phyloP scores from a whole-genome alignment of 2,888 invertebrate genomes.

The Mactromeris polynyma region DNA sequence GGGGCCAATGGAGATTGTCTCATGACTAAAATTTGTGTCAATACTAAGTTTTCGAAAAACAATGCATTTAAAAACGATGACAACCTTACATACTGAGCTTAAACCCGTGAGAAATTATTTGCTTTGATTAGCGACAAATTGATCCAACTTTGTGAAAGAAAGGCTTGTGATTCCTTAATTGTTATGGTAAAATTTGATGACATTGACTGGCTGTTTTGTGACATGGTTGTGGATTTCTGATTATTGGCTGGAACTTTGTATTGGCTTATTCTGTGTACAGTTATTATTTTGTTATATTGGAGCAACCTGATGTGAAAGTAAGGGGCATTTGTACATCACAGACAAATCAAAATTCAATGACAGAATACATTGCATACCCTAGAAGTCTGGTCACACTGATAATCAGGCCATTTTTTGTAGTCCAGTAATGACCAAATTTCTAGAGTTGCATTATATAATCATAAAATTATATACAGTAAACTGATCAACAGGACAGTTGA shows the following conservation, averaged over 20 bases:
- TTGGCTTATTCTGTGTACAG: slow-evolving; percentile 22
- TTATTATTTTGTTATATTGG: slow-evolving; percentile 12
- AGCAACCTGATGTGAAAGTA: neutral
- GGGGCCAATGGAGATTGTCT: no score
- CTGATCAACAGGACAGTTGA: no score
- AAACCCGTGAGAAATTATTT: neutral
- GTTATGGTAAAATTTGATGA: neutral
- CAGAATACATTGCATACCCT: no score
- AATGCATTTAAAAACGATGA: neutral
- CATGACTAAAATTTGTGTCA: no score
- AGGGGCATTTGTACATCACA: neutral
- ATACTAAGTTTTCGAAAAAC: no score
- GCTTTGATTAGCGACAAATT: neutral
- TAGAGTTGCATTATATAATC: no score
- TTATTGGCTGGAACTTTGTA: slow-evolving; percentile 34
- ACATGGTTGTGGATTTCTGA: slow-evolving; percentile 21
- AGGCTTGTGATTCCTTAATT: neutral
- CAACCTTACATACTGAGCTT: neutral
- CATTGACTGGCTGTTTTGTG: neutral
- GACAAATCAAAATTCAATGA: no score
- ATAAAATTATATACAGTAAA: no score
- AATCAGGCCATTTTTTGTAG: no score
- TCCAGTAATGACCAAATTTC: no score
- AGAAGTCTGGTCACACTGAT: no score
- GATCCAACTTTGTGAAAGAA: neutral